Base-by-base conservation (phyloP, 2,888 invertebrate species). In the Cyclophora punctaria region DNA sequence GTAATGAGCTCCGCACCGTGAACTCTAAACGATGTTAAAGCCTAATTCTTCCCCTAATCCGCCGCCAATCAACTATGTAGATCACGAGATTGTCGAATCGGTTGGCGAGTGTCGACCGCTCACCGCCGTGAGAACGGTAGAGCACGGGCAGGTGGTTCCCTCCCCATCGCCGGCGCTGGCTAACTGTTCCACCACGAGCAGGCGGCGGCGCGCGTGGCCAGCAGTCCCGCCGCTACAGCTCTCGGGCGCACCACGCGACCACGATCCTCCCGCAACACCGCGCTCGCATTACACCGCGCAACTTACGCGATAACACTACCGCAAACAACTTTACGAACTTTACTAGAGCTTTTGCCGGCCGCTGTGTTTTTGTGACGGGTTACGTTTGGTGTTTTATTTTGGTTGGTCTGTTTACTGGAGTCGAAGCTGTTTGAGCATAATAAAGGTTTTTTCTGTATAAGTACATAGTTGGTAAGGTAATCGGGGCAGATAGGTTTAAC, bases 401-500 rank as follows among this genome's bases (percentile, higher is more conserved):
- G 4, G 5, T 37, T 5, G 4, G 4, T 37, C 5, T 37, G 37
- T 37, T 52, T 50, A 49, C 45, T 54, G 50, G 49, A 58, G 55
- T 54, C 60, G 60, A 60, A 50, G 44, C 37, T 46, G 53, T 56
- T 60, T 55, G 42, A 50, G 50, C 49, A 48, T 51, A 58, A 53
- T 53, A 60, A 20, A 58, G 53, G 63, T 65, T 77, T 83, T 56
- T 83, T 81, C 73, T 68, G 66, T 64, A 20, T 20, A 75, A 73
- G 71, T 70, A n/a, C n/a, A n/a, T n/a, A 71, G 69, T 71, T 72
- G 74, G 82, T 77, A 81, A 79, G 76, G 83, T 86, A 86, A 88
- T 87, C 86, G 88, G 88, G 87, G 87, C 88, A 87, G 82, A 87
- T 81, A 88, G 77, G 71, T 73, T 85, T 87, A 88, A 88, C 88